Evolutionary conservation across 2,797 vertebrate species (phyloP).

Genomic region (Syngnathus acus): DNA sequence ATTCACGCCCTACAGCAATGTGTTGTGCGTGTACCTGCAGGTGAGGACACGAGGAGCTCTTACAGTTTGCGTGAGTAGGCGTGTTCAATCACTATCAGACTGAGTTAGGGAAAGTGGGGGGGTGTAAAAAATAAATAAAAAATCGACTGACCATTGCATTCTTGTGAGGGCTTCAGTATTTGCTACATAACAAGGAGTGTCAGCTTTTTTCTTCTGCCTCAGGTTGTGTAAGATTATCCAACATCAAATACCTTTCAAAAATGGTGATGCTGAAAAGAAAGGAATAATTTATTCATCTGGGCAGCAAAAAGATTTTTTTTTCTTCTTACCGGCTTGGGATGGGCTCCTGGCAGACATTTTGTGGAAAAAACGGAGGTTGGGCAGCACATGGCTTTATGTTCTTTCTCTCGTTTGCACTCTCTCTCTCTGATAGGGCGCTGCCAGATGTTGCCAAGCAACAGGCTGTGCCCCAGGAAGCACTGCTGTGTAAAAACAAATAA

Average conservation of each 20-base stretch:
- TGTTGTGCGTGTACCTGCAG: slow-evolving; percentile 39
- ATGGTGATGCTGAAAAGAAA: slow-evolving; percentile 28
- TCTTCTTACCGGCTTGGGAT: slow-evolving; percentile 16
- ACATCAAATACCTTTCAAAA: slow-evolving; percentile 30
- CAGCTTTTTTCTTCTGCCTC: slow-evolving; percentile 2
- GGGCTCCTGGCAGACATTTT: slow-evolving; percentile 19
- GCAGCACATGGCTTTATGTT: slow-evolving; percentile 18
- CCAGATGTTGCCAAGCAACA: slow-evolving; percentile 31
- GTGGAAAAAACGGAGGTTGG: slow-evolving; percentile 15
- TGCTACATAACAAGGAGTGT: slow-evolving; percentile 10
- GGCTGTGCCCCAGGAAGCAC: slow-evolving; percentile 18
- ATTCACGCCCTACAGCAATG: slow-evolving; percentile 16
- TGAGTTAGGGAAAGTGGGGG: slow-evolving; percentile 4
- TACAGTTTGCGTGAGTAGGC: background rate
- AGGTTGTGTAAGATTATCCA: slow-evolving; percentile 37
- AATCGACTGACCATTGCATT: background rate
- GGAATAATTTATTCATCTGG: slow-evolving; percentile 57
- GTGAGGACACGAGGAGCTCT: slow-evolving; percentile 24
- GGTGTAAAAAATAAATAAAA: background rate
- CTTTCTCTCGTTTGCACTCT: background rate
- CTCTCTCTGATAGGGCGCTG: slow-evolving; percentile 21
- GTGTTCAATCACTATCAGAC: slow-evolving; percentile 7
- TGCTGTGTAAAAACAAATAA: slow-evolving; percentile 11
- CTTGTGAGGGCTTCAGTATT: background rate
- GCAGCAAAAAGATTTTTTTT: slow-evolving; percentile 24